Evolutionary conservation across 2,113 vertebrate species (phyloP).

Genomic region (Cisticola juncidis): DNA sequence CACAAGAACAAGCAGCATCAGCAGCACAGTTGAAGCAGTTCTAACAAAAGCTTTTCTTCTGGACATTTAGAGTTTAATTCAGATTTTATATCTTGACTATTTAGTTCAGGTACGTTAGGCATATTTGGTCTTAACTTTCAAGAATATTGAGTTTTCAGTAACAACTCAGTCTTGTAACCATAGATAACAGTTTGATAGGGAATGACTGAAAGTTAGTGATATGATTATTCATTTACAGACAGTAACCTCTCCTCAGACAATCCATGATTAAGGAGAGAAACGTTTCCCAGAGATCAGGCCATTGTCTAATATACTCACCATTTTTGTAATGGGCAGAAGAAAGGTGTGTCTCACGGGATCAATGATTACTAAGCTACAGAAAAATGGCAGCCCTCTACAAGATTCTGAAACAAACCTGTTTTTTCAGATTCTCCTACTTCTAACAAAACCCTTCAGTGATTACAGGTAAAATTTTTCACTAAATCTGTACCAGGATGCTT

Average conservation of each 20-base stretch:
- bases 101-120: not conserved
- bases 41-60: not conserved
- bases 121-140: not conserved
- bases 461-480: not conserved
- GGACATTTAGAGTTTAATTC: not conserved
- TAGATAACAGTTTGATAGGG: not conserved
- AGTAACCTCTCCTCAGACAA: not conserved
- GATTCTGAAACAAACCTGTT: not conserved
- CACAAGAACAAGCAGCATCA: not conserved
- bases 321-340: not conserved
- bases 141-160: not conserved
- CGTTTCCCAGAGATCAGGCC: not conserved
- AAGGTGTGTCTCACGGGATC: not conserved
- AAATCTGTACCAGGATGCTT: not conserved
- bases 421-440: not conserved
- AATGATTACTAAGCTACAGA: not conserved
- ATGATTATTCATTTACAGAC: not conserved
- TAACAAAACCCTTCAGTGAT: not conserved
- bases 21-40: not conserved
- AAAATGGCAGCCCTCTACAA: not conserved
- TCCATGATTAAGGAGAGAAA: not conserved
- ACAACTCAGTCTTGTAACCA: not conserved
- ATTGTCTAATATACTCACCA: not conserved
- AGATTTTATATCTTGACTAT: not conserved
- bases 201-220: not conserved